Evolutionary conservation across 2,113 vertebrate genomes (phyloP).

Genomic region (Paraplagusia blochii): DNA sequence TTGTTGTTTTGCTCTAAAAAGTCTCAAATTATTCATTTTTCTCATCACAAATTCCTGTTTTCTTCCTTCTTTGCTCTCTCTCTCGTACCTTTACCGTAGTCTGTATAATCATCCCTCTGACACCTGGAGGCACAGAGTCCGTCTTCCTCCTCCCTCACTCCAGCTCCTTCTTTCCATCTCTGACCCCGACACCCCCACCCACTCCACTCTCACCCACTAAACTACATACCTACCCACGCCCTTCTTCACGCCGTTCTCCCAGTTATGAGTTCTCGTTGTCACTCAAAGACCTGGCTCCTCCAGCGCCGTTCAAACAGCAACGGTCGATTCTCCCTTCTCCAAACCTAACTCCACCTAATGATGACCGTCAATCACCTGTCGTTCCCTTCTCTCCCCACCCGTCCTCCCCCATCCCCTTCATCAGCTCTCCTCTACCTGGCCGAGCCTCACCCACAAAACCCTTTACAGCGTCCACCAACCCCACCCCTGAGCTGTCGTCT

Average conservation of each 20-base stretch:
- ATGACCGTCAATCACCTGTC: not conserved
- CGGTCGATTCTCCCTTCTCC: slow-evolving; percentile 7
- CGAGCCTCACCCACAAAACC: slow-evolving; percentile 25
- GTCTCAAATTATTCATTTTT: no score
- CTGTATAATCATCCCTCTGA: slow-evolving; percentile 61
- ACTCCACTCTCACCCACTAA: slow-evolving; percentile 41
- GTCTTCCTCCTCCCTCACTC: slow-evolving; percentile 36
- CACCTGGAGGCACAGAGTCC: slow-evolving; percentile 22
- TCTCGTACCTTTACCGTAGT: slow-evolving; percentile 40
- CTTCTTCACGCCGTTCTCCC: slow-evolving; percentile 67
- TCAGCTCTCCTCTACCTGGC: slow-evolving; percentile 58
- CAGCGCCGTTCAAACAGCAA: slow-evolving; percentile 3
- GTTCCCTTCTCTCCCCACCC: slow-evolving; percentile 31
- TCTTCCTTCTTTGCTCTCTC: slow-evolving; percentile 38
- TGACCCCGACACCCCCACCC: slow-evolving; percentile 40
- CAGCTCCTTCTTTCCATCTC: slow-evolving; percentile 5
- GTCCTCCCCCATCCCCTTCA: slow-evolving; percentile 61
- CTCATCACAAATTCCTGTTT: slow-evolving; percentile 1
- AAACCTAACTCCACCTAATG: no score
- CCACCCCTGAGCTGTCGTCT: slow-evolving; percentile 5
- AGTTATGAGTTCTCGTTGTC: slow-evolving; percentile 70
- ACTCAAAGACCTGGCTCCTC: slow-evolving; percentile 63
- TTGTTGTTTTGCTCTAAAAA: no score
- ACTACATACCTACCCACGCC: slow-evolving; percentile 37
- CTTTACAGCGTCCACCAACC: not conserved